Conservation (phyloP, 2,113 vertebrate genomes). For the Coturnix japonica region DNA sequence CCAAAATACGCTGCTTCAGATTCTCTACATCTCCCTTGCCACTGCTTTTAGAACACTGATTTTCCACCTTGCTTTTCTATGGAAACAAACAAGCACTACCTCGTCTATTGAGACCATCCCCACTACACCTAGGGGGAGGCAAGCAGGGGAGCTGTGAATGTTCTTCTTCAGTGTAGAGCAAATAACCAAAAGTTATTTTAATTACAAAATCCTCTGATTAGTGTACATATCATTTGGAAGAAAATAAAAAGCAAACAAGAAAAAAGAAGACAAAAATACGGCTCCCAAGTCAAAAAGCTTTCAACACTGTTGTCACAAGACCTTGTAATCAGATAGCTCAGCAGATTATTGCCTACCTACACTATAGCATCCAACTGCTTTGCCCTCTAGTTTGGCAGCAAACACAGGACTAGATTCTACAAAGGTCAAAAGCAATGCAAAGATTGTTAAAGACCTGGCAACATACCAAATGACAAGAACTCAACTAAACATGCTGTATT, state of each 20-base stretch:
- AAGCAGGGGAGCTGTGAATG: fast-evolving
- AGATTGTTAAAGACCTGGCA: neutral
- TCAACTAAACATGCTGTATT: neutral
- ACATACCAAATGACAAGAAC: neutral
- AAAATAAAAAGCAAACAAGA: neutral
- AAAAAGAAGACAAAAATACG: neutral
- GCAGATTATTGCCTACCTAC: neutral
- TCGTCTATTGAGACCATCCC: neutral
- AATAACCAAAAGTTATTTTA: neutral
- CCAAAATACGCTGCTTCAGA: constrained; percentile 33
- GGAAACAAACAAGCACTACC: neutral
- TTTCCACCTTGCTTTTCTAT: neutral
- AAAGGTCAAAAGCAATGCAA: neutral
- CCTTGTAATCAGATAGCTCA: neutral
- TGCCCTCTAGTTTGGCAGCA: neutral
- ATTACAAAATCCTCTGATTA: neutral
- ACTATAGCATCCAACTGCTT: neutral
- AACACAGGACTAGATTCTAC: neutral
- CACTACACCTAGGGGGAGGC: fast-evolving
- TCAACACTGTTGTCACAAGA: neutral
- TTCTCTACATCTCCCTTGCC: neutral
- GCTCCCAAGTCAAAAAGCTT: neutral
- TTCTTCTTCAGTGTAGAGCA: neutral
- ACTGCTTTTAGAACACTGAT: neutral
- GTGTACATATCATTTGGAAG: neutral